Percentiles rank a stretch among this genome's conserved stretches.
Conservation (phyloP, 2,888 invertebrate genomes). For the Caenorhabditis sp. region DNA sequence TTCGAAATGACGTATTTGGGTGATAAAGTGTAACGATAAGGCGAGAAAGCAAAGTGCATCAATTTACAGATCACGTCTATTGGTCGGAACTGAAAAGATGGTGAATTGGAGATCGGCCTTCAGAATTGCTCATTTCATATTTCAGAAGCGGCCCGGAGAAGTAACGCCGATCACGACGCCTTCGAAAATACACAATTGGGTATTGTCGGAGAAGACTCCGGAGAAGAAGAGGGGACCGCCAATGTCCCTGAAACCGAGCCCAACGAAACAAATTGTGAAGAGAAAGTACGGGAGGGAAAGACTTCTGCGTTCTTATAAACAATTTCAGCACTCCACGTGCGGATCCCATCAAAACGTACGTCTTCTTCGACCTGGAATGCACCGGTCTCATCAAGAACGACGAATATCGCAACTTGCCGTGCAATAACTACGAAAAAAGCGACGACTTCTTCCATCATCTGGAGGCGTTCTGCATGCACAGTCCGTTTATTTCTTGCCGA, state of each 20-base stretch:
- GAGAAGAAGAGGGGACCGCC: conserved; percentile 19
- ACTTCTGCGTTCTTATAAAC: no score
- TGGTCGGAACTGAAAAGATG: no score
- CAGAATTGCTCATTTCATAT: neutral
- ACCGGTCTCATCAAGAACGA: conserved; percentile 62
- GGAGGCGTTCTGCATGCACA: conserved; percentile 11
- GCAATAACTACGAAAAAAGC: neutral
- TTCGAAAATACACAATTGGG: conserved; percentile 33
- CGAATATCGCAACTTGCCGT: neutral
- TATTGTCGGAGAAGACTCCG: neutral
- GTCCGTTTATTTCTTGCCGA: neutral
- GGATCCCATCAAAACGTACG: conserved; percentile 50
- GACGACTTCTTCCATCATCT: conserved; percentile 21
- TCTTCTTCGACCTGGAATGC: conserved; percentile 74
- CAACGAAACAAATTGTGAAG: conserved; percentile 25
- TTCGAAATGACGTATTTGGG: conserved; percentile 12
- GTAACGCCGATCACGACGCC: conserved; percentile 38
- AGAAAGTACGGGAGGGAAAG: conserved; percentile 8
- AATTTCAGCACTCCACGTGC: conserved; percentile 9
- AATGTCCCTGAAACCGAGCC: conserved; percentile 26
- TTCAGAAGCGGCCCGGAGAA: conserved; percentile 19
- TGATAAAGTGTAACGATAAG: no score
- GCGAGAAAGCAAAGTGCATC: no score
- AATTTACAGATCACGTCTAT: no score
- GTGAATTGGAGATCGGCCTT: neutral